Conservation (phyloP, 2,888 invertebrate genomes). For the Sipha maydis region DNA sequence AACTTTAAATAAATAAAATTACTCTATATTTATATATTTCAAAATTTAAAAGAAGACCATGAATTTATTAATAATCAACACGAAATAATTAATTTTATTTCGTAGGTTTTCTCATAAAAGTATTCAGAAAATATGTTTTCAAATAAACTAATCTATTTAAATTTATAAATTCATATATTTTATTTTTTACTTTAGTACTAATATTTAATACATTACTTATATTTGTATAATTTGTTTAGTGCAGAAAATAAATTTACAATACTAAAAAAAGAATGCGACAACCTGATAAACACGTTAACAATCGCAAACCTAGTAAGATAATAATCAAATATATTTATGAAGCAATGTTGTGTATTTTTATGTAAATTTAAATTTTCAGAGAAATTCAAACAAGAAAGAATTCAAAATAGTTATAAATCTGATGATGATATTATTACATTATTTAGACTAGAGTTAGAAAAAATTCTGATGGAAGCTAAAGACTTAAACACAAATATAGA, state of each 20-base stretch:
- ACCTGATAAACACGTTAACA: background rate
- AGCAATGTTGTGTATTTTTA: background rate
- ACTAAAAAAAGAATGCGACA: background rate
- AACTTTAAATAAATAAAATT: too few species aligned
- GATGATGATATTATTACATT: slow-evolving; percentile 1
- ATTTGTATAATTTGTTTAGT: slow-evolving; percentile 18
- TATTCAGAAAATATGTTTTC: too few species aligned
- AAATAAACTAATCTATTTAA: too few species aligned
- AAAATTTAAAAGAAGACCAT: too few species aligned
- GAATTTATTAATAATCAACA: too few species aligned
- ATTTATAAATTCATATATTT: too few species aligned
- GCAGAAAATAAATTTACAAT: background rate
- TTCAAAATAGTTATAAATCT: background rate
- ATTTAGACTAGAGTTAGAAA: slow-evolving; percentile 30
- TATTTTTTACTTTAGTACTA: too few species aligned
- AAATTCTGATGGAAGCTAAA: slow-evolving; percentile 13
- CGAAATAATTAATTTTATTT: too few species aligned
- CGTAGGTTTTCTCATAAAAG: too few species aligned
- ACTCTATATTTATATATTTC: too few species aligned
- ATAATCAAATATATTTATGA: background rate
- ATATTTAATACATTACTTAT: background rate
- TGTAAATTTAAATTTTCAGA: slow-evolving; percentile 25
- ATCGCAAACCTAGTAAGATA: slow-evolving; percentile 10
- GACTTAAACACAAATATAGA: slow-evolving; percentile 7
- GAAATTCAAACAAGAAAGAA: slow-evolving; percentile 27